Evolutionary conservation across 2,113 vertebrate species (phyloP).

Genomic region (Amphilophus citrinellus): DNA sequence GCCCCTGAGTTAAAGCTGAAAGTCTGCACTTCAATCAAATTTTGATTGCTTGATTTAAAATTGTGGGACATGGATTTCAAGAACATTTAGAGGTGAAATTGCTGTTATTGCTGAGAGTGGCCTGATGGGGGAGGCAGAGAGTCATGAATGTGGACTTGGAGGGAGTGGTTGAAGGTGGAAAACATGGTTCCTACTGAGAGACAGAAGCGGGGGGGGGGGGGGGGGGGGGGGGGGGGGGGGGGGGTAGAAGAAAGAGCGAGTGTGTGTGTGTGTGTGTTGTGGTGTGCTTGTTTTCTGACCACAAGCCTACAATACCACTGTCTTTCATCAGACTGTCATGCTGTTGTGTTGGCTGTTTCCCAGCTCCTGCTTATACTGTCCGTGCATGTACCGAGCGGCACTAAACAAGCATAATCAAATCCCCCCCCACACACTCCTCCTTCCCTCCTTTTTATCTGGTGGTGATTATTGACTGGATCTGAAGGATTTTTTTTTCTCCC

Average conservation of each 20-base stretch:
- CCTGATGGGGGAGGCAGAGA: constrained; percentile 75
- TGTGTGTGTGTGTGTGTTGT: no score
- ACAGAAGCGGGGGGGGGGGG: constrained; percentile 23
- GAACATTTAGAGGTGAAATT: neutral
- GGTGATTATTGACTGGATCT: constrained; percentile 67
- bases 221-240: no score
- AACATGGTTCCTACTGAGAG: constrained; percentile 52
- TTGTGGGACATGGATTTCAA: neutral
- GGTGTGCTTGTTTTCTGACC: no score
- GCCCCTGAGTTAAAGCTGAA: no score
- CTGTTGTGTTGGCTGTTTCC: constrained; percentile 30
- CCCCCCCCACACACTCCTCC: neutral
- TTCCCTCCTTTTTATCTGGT: constrained; percentile 4
- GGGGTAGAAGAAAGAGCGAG: no score
- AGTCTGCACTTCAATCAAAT: neutral
- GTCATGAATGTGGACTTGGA: constrained; percentile 38
- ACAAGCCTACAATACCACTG: constrained; percentile 35
- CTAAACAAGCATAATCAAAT: constrained; percentile 52
- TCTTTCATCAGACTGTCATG: constrained; percentile 30
- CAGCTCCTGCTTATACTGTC: constrained; percentile 27
- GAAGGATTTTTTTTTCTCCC: constrained; percentile 35
- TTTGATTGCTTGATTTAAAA: neutral
- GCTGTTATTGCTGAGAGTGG: neutral
- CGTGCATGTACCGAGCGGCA: constrained; percentile 10
- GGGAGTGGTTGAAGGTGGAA: constrained; percentile 69